These are phyloP conservation scores for Branchipolynoe longqiensis DNA, from an alignment of 2,888 invertebrate genomes.

Conservation along the genomic window DNA sequence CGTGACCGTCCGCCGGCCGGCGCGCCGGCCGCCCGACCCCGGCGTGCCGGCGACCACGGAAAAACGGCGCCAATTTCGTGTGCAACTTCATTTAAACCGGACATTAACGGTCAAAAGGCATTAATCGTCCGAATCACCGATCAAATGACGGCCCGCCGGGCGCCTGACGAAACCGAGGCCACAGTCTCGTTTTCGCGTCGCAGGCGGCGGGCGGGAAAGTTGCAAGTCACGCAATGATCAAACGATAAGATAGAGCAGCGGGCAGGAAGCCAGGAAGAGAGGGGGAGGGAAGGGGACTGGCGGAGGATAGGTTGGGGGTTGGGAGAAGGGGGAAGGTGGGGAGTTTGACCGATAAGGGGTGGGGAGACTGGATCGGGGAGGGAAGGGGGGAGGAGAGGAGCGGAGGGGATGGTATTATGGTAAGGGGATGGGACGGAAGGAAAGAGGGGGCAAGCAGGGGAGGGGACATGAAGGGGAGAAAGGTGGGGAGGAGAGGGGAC, in stretches of 20 bases:
- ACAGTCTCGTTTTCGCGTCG: neutral
- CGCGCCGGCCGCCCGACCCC: neutral
- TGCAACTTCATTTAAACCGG: constrained; percentile 9
- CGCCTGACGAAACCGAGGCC: constrained; percentile 1
- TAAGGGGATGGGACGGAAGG: no score
- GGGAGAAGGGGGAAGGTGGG: no score
- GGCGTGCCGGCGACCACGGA: neutral
- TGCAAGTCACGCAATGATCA: constrained; percentile 36
- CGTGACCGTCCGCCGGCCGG: neutral
- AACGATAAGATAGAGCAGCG: constrained; percentile 33
- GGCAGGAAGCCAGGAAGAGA: neutral
- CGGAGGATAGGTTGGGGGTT: no score
- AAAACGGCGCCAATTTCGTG: neutral
- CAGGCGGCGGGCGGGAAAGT: no score
- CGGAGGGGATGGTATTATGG: no score
- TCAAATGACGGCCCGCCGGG: constrained; percentile 31
- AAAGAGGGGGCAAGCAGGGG: no score
- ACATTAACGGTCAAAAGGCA: constrained; percentile 48
- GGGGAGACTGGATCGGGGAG: no score
- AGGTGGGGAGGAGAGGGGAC: no score
- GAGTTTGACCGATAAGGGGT: no score
- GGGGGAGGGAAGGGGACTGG: no score
- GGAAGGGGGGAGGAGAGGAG: no score
- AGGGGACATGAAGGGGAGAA: no score
- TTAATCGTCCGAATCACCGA: constrained; percentile 49